These are phyloP conservation scores for Neoitamus cyanurus DNA, from an alignment of 2,888 invertebrate genomes.

Conservation along the genomic window DNA sequence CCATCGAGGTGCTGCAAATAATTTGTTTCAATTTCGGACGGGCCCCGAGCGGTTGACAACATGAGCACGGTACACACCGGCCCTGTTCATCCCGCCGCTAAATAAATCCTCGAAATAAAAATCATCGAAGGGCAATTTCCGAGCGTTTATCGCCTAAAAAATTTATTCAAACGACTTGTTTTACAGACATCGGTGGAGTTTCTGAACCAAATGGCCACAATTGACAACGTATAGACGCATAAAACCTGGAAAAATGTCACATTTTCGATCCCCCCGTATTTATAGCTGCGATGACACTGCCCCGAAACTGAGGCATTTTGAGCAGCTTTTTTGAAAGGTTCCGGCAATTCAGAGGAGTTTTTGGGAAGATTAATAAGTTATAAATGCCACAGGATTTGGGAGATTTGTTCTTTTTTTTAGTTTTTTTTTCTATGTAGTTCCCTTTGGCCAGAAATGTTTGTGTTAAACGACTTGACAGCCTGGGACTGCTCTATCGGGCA, in stretches of 20 bases:
- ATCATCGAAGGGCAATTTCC: slow-evolving; percentile 1
- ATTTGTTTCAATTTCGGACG: background rate
- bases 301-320: background rate
- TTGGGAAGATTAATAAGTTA: background rate
- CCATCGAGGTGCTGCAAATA: background rate
- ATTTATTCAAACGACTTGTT: slow-evolving; percentile 5
- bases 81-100: background rate
- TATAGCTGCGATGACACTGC: background rate
- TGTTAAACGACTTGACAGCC: too few species aligned
- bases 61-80: background rate
- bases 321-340: background rate
- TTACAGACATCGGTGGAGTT: background rate
- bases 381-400: background rate
- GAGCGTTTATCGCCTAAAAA: slow-evolving; percentile 5
- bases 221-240: background rate
- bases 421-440: background rate
- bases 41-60: background rate
- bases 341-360: background rate
- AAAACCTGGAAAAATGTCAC: background rate
- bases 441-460: background rate
- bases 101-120: background rate
- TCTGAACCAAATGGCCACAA: background rate
- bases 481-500: too few species aligned
- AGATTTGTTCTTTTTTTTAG: background rate
- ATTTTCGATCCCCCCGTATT: slow-evolving; percentile 5